A percentile compares a stretch with the other conserved stretches of the same genome.
Evolutionary conservation across 1,140 invertebrate species (phyloP).

Genomic region (Heliothis virescens): DNA sequence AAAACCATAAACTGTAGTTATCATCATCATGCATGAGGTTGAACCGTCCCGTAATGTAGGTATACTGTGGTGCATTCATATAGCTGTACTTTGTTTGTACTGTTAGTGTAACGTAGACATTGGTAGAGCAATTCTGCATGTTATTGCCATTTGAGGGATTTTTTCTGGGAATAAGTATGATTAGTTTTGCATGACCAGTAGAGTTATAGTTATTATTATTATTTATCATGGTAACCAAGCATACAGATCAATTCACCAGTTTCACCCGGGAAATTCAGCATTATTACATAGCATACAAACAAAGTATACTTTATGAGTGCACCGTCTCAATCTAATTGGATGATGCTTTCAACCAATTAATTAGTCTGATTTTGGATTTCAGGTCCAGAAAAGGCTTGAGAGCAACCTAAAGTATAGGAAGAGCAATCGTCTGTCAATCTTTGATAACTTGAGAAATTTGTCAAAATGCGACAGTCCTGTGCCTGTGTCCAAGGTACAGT

Average conservation of each 20-base stretch:
- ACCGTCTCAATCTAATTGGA: background rate
- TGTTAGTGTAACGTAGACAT: background rate
- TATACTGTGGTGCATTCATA: conserved; percentile 33
- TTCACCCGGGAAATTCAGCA: background rate
- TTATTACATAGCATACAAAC: background rate
- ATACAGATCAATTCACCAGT: too few species aligned
- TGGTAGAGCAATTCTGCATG: background rate
- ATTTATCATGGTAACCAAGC: too few species aligned
- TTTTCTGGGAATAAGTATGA: too few species aligned
- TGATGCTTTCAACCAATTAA: background rate
- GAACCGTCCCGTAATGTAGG: conserved; percentile 29
- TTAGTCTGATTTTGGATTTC: conserved; percentile 55
- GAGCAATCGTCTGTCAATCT: conserved; percentile 65
- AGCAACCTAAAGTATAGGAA: conserved; percentile 65
- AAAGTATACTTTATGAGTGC: conserved; percentile 18
- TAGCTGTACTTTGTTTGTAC: conserved; percentile 24
- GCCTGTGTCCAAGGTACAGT: conserved; percentile 53
- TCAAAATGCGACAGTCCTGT: conserved; percentile 59
- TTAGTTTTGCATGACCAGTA: too few species aligned
- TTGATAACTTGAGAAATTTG: conserved; percentile 72
- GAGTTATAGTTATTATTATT: too few species aligned
- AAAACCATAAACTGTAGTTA: conserved; percentile 37
- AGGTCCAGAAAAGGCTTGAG: conserved; percentile 73
- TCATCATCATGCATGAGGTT: conserved; percentile 58
- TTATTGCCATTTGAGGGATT: background rate